phyloP scores from a whole-genome alignment of 2,797 vertebrate genomes.

The Sandelia bainsii region DNA sequence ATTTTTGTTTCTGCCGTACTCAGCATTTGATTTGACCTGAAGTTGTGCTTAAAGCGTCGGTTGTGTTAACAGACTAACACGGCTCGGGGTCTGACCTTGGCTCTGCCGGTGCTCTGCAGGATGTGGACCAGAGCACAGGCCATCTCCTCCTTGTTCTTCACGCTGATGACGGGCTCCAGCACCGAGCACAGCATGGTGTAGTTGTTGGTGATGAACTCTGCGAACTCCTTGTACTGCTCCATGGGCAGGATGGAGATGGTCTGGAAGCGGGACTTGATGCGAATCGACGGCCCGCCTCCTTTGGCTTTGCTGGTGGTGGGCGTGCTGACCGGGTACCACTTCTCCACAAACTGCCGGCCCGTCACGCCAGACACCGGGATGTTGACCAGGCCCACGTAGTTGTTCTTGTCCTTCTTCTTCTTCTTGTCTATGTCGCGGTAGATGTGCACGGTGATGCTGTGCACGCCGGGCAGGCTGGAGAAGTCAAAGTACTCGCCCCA shows the following conservation, averaged over 20 bases:
- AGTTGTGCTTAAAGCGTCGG: too few species aligned
- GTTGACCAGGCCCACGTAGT: constrained; percentile 95
- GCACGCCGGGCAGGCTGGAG: constrained; percentile 86
- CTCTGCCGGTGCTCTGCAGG: constrained; percentile 95
- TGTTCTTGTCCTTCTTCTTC: constrained; percentile 98
- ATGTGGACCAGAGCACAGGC: constrained; percentile 96
- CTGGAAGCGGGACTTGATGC: constrained; percentile 96
- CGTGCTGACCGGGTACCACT: constrained; percentile 97
- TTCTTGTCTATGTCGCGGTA: constrained; percentile 96
- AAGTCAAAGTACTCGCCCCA: constrained; percentile 98
- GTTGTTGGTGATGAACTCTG: constrained; percentile 95
- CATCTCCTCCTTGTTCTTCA: constrained; percentile 97
- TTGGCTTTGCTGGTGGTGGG: constrained; percentile 92
- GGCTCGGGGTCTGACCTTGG: constrained; percentile 85
- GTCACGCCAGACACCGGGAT: constrained; percentile 90
- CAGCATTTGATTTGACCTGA: too few species aligned
- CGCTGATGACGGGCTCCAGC: constrained; percentile 95
- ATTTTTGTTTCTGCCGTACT: too few species aligned
- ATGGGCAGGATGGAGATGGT: constrained; percentile 95
- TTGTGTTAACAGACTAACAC: too few species aligned
- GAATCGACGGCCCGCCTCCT: constrained; percentile 91
- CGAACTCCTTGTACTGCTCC: constrained; percentile 99
- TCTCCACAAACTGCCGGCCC: constrained; percentile 94
- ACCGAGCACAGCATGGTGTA: constrained; percentile 94
- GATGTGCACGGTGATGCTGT: constrained; percentile 94